phyloP scores from a whole-genome alignment of 2,888 invertebrate species.

The Chromoteleia sp. region DNA sequence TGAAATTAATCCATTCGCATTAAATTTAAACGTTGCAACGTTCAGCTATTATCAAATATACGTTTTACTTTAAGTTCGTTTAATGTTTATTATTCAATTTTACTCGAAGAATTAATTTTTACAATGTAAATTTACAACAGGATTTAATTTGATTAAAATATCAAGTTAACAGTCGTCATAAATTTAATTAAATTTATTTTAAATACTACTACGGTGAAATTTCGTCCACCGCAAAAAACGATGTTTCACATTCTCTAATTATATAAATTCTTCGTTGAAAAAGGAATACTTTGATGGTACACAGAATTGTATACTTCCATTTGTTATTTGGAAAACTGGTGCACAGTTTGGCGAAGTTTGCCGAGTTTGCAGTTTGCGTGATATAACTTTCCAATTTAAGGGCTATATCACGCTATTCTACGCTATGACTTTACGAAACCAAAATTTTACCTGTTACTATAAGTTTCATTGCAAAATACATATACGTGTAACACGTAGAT shows the following conservation, averaged over 20 bases:
- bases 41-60: no score
- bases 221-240: neutral
- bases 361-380: slow-evolving; percentile 65
- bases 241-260: slow-evolving; percentile 19
- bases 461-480: slow-evolving; percentile 51
- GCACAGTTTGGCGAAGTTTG: slow-evolving; percentile 60
- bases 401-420: slow-evolving; percentile 64
- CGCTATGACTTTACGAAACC: slow-evolving; percentile 61
- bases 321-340: slow-evolving; percentile 64
- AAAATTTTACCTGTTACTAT: slow-evolving; percentile 54
- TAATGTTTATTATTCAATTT: no score
- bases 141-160: neutral
- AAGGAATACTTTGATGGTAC: slow-evolving; percentile 30
- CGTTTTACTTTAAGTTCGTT: no score
- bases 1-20: no score
- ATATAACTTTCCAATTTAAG: slow-evolving; percentile 68
- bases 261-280: slow-evolving; percentile 36
- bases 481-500: slow-evolving; percentile 10
- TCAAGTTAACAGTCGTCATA: neutral
- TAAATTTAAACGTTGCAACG: no score
- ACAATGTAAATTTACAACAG: neutral
- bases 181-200: slow-evolving; percentile 20
- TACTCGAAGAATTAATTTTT: neutral
- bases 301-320: slow-evolving; percentile 53
- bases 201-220: neutral